Evolutionary conservation across 2,113 vertebrate species (phyloP).

Genomic region (Corvus hawaiiensis): DNA sequence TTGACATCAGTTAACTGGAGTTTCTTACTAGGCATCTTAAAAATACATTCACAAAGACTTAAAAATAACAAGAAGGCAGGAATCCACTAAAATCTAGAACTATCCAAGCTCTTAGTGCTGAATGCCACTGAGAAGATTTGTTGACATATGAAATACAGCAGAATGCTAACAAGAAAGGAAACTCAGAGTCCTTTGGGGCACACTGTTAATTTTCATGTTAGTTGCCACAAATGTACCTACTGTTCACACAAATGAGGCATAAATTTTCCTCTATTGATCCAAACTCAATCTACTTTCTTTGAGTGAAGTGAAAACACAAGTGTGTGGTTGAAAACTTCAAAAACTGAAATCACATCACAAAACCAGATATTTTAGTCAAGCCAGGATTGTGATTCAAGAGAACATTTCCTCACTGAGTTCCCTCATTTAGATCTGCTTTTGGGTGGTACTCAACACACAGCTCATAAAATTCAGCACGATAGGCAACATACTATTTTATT

Average conservation of each 20-base stretch:
- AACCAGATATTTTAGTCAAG: background rate
- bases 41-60: background rate
- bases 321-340: background rate
- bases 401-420: background rate
- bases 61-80: background rate
- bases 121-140: background rate
- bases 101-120: background rate
- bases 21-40: background rate
- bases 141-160: background rate
- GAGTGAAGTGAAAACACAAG: background rate
- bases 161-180: background rate
- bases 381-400: background rate
- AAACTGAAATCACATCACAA: background rate
- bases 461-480: conserved; percentile 1
- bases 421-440: background rate
- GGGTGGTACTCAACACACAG: background rate
- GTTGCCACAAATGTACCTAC: background rate
- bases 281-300: background rate
- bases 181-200: background rate
- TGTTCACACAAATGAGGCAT: background rate
- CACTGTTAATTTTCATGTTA: background rate
- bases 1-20: background rate
- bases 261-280: background rate
- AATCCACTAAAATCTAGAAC: background rate
- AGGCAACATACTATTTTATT: background rate